Evolutionary conservation across 2,888 invertebrate genomes (phyloP), one percentile per base, ranked within the genome.

Genomic region (Sarcophaga variegata): DNA sequence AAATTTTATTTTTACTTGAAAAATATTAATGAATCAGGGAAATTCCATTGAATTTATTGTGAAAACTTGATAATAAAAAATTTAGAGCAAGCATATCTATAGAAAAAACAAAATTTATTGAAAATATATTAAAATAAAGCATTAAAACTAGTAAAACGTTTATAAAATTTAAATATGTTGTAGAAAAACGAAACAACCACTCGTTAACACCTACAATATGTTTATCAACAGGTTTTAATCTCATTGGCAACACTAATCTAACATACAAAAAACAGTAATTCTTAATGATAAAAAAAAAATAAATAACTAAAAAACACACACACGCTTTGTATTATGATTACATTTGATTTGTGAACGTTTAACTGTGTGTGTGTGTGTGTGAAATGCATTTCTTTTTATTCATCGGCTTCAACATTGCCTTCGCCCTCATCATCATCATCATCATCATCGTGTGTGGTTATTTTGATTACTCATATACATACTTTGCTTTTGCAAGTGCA

Each of bases 361-460:
- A 14, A 49, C 49, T 22, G 22, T 22, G 1, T 12, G 49, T 49
- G 11, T 17, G 12, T 54, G 14, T 54, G 37, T 37, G 37, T 37
- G 37, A 12, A 54, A 54, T 54, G 17, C 17, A 54, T 54, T 54
- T 54, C 54, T 54, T 17, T 54, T 17, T 54, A 14, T 54, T 14
- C 12, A 5, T 17, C 17, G 54, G 4, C 4, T 10, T 54, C 17
- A 54, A 14, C 54, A 54, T 54, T 4, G 17, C 17, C 54, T 17
- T 14, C 54, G 17, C 17, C 4, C 54, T 14, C 17, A 14, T 17
- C 0, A 54, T 4, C 37, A 54, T 14, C 37, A 54, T 14, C 54
- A 54, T 82, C 67, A 71, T 76, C 87, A 82, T 81, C 87, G 84
- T 87, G 87, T 84, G 87, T 82, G 87, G 87, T 79, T 54, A 54